These are phyloP conservation scores for Grapholita molesta DNA, from an alignment of 1,140 invertebrate genomes.

Conservation along the genomic window DNA sequence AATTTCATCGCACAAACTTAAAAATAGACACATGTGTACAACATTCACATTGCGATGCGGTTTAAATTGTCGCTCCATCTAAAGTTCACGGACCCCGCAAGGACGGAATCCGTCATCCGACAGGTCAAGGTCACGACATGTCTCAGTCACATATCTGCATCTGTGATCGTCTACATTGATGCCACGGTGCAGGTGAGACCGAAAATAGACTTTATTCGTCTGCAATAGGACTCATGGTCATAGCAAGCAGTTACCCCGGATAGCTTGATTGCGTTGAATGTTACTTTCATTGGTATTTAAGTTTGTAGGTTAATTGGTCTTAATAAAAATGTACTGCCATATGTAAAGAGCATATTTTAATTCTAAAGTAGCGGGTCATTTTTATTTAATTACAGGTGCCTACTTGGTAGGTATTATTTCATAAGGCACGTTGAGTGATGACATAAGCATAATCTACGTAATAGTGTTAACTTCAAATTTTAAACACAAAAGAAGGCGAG, in stretches of 20 bases:
- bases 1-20: neutral
- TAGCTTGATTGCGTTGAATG: constrained; percentile 42
- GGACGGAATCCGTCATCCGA: constrained; percentile 69
- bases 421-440: neutral
- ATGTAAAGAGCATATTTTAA: neutral
- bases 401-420: neutral
- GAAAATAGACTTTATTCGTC: constrained; percentile 45
- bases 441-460: neutral
- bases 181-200: constrained; percentile 36
- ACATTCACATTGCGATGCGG: neutral
- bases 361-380: neutral
- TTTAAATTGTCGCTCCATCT: constrained; percentile 38
- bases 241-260: constrained; percentile 60
- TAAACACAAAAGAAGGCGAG: neutral
- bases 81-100: constrained; percentile 62
- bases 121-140: constrained; percentile 64
- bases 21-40: neutral
- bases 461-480: neutral
- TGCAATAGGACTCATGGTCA: constrained; percentile 42
- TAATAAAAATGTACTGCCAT: neutral
- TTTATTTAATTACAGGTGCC: neutral
- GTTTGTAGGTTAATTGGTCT: constrained; percentile 29
- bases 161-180: constrained; percentile 71
- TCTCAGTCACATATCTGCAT: constrained; percentile 56
- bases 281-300: constrained; percentile 58